phyloP scores from a whole-genome alignment of 2,113 vertebrate genomes.

The Scytalopus superciliaris region DNA sequence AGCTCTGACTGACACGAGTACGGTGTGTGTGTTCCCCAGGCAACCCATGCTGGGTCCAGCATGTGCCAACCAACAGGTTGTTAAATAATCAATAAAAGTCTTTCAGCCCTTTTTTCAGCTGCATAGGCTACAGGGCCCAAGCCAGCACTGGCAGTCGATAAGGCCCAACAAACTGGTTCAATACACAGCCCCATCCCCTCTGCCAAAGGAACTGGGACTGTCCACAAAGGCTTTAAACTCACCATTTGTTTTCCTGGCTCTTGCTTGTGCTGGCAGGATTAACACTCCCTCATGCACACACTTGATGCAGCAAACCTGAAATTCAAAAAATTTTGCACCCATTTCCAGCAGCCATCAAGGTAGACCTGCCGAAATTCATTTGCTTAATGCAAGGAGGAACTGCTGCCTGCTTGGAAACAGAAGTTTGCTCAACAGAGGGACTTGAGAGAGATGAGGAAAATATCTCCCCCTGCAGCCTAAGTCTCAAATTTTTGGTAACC shows the following conservation, averaged over 20 bases:
- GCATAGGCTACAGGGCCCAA: accelerated
- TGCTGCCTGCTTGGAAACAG: neutral
- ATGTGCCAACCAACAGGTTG: neutral
- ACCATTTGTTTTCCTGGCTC: neutral
- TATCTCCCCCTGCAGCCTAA: neutral
- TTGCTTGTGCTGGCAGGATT: neutral
- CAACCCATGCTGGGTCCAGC: neutral
- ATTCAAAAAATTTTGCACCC: neutral
- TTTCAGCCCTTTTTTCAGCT: neutral
- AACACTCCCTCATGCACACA: accelerated
- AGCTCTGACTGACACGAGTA: neutral
- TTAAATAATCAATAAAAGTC: accelerated
- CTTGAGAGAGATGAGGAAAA: neutral
- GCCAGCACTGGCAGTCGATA: neutral
- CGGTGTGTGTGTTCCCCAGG: accelerated
- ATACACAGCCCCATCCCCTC: neutral
- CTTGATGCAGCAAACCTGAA: neutral
- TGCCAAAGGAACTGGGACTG: neutral
- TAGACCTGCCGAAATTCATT: neutral
- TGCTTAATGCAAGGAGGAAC: accelerated
- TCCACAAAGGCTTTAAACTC: neutral
- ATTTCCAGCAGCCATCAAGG: neutral
- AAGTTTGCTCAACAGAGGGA: neutral
- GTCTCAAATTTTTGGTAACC: neutral
- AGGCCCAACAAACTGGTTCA: neutral